Percentiles rank a stretch among this genome's conserved stretches.
These are phyloP conservation scores for Pyrgus malvae DNA, from an alignment of 2,888 invertebrate species.

Conservation along the genomic window DNA sequence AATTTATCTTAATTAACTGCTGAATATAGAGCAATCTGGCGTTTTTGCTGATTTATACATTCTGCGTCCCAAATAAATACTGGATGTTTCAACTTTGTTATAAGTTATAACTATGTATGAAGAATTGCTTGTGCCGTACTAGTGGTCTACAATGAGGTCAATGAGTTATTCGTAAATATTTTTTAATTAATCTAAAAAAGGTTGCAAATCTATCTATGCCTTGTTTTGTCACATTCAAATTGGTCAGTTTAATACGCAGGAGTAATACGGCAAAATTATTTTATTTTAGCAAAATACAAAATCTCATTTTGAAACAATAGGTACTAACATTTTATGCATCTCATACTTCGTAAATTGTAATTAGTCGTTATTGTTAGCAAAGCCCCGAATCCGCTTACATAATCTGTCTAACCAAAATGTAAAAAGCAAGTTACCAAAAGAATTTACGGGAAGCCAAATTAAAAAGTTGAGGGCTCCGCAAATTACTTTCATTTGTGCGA, in stretches of 20 bases:
- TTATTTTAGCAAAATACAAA: too few species aligned
- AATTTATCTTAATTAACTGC: slow-evolving; percentile 18
- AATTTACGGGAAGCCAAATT: slow-evolving; percentile 13
- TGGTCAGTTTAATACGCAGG: too few species aligned
- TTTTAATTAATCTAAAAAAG: too few species aligned
- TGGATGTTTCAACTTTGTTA: background rate
- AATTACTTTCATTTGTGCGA: slow-evolving; percentile 8
- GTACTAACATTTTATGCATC: too few species aligned
- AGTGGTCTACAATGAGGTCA: too few species aligned
- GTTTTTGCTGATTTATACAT: background rate
- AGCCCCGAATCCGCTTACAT: background rate
- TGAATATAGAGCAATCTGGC: slow-evolving; percentile 6
- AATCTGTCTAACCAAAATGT: slow-evolving; percentile 3
- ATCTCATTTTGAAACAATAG: too few species aligned
- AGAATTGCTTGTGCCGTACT: too few species aligned
- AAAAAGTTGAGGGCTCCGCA: slow-evolving; percentile 12
- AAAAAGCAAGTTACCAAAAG: background rate
- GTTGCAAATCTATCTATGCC: too few species aligned
- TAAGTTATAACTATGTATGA: too few species aligned
- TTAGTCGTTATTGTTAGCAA: background rate
- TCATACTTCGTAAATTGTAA: background rate
- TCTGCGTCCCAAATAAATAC: background rate
- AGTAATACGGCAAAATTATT: too few species aligned
- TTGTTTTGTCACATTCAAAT: too few species aligned
- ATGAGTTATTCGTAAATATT: too few species aligned